Evolutionary conservation across 1,140 invertebrate genomes (phyloP), one percentile per base, ranked within the genome.

Genomic region (Solenopsis fugax): DNA sequence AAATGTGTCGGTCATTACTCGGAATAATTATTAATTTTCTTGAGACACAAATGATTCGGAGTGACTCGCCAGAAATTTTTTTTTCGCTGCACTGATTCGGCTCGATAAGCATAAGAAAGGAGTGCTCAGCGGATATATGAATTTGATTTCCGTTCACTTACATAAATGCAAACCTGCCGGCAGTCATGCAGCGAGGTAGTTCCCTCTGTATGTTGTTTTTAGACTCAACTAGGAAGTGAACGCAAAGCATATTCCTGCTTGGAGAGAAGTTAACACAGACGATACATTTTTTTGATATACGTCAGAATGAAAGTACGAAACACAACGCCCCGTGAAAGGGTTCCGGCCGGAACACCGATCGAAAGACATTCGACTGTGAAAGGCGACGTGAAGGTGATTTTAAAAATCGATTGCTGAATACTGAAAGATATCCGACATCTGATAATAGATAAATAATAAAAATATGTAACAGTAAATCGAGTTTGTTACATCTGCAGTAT

Each of bases 171-270:
- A 48, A 52, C 3, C 24, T 62, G 7, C 12, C 37, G 21, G 34
- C n/a, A n/a, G 50, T 78, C 67, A 52, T 1, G 34, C n/a, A 45
- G 54, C 52, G 29, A 73, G 56, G 29, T 34, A 45, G 76, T 71
- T 24, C 24, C 24, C 62, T 56, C 37, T 62, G 64, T 56, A 67
- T 34, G n/a, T 41, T 18, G 87, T 86, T 90, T 87, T 91, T 65
- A 58, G 41, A 41, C 60, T 85, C 54, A 78, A 62, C 77, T 84
- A 73, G 91, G 90, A 92, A 92, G 88, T 82, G 89, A 87, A 87
- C 56, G 87, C 64, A n/a, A 62, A 69, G n/a, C 29, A 48, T 65
- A 77, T 48, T 62, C 50, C 45, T 41, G 34, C 45, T 78, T 7
- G 12, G 16, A 72, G 29, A 71, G 65, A 73, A 18, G 52, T 54